phyloP scores from a whole-genome alignment of 2,113 vertebrate genomes.

The Hirundichthys speculiger region DNA sequence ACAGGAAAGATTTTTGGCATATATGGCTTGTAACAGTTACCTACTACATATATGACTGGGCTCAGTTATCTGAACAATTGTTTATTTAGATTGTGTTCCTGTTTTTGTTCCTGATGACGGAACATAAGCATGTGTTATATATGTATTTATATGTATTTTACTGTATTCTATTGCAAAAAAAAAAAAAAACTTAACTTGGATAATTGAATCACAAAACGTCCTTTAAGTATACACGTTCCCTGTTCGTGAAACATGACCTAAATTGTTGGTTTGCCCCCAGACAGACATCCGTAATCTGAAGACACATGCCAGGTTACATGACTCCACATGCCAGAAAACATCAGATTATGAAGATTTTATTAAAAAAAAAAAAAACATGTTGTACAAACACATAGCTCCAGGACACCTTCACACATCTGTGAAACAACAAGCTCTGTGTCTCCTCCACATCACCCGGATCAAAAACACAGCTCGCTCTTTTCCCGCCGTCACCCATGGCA shows the following conservation, averaged over 20 bases:
- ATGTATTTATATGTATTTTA: no score
- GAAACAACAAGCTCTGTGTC: constrained; percentile 18
- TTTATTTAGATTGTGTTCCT: no score
- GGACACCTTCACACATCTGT: constrained; percentile 17
- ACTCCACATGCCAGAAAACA: constrained; percentile 59
- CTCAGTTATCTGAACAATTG: no score
- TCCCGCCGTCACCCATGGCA: constrained; percentile 14
- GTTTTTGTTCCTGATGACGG: no score
- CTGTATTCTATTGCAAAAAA: no score
- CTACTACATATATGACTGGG: no score
- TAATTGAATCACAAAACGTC: constrained; percentile 3
- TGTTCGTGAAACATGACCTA: constrained; percentile 21
- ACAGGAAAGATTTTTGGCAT: no score
- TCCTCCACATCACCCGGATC: constrained; percentile 13
- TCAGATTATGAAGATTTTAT: constrained; percentile 44
- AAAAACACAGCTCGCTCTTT: constrained; percentile 14
- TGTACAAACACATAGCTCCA: constrained; percentile 5
- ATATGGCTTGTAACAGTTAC: no score
- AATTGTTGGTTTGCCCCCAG: constrained; percentile 56
- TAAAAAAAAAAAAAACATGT: constrained; percentile 1
- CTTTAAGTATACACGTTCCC: constrained; percentile 27
- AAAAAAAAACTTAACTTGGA: not conserved
- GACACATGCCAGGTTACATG: constrained; percentile 46
- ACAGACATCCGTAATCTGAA: constrained; percentile 52
- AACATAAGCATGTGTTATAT: no score